Conservation (phyloP, 2,888 invertebrate species). For the Nasonovia ribisnigri region DNA sequence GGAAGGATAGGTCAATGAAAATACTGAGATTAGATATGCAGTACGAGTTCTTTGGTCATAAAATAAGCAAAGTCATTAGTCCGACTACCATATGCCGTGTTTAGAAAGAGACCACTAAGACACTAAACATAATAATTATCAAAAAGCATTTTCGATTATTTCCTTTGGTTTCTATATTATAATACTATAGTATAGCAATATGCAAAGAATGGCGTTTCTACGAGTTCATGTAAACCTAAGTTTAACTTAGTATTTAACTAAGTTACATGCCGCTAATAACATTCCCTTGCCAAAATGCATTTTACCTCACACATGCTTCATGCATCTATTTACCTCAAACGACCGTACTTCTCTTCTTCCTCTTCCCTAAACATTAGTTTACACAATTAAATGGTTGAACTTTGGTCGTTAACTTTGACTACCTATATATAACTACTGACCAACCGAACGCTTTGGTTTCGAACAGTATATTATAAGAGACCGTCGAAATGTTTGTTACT, state of each 20-base stretch:
- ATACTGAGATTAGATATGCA: constrained; percentile 73
- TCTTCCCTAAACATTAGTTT: constrained; percentile 59
- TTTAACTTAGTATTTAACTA: neutral
- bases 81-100: neutral
- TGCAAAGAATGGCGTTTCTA: neutral
- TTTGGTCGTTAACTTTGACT: neutral
- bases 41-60: constrained; percentile 65
- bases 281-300: constrained; percentile 52
- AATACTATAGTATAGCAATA: neutral
- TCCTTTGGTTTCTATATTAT: neutral
- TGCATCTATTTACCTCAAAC: constrained; percentile 59
- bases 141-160: constrained; percentile 12
- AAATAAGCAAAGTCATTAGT: constrained; percentile 59
- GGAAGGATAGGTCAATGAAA: constrained; percentile 87
- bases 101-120: constrained; percentile 10
- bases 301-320: constrained; percentile 50
- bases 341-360: constrained; percentile 62
- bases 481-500: constrained; percentile 10
- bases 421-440: neutral
- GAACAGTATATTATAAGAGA: neutral
- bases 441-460: neutral
- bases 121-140: neutral
- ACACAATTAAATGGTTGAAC: neutral
- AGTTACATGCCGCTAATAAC: constrained; percentile 43
- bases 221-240: neutral